Evolutionary conservation across 2,113 vertebrate species (phyloP), one percentile per base, ranked within the genome.

Genomic region (Clinocottus analis): DNA sequence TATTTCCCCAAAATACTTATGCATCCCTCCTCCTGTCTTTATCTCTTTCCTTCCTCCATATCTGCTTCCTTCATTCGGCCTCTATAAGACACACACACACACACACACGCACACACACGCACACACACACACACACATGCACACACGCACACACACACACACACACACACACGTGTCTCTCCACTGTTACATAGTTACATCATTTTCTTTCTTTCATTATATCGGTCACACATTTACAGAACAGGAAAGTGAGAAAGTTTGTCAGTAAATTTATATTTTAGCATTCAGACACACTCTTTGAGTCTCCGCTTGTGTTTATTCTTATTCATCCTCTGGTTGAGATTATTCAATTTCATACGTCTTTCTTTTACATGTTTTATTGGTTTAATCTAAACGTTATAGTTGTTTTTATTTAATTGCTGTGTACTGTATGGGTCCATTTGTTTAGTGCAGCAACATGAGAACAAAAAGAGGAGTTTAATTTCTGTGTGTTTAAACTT

Each of bases 21-120:
- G 75, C 19, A 12, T 66, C 82, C 79, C 80, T 83, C 79, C 69
- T 82, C 56, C 71, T 81, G 70, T 79, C 71, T 90, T 88, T 88
- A 92, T 91, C 88, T 87, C 43, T 79, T 92, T 91, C 89, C 89
- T 91, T 89, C 92, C 87, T 86, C 82, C 75, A 75, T 89, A 91
- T 91, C 89, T 82, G 80, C 74, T 91, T 93, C 91, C 91, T 90
- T 84, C 68, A 68, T 66, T 72, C 64, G 59, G 74, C 31, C 62
- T 76, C 41, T 23, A 1, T 61, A 21, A 64, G 21, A 13, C 76
- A 56, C 76, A 27, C 61, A 17, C 31, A 37, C 61, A 29, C 51
- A 33, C 61, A 29, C 51, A 59, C 31, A 49, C 61, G 33, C 51
- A 45, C 73, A 65, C 35, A 65, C 33, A 41, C 71, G 51, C 37